Evolutionary conservation across 2,888 invertebrate species (phyloP).

Genomic region (Drosophila dives): DNA sequence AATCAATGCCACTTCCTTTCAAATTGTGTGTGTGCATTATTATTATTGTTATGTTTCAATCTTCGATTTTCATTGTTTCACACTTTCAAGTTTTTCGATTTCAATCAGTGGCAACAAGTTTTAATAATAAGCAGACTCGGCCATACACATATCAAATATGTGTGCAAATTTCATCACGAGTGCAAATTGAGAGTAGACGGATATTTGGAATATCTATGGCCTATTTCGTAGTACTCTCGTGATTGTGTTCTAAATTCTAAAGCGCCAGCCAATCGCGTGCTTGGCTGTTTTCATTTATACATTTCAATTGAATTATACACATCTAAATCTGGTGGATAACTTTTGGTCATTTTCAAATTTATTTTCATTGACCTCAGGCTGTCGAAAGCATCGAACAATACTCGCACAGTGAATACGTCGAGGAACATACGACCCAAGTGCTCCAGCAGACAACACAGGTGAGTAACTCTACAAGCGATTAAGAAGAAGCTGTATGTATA

Average conservation of each 20-base stretch:
- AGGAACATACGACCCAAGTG: conserved; percentile 83
- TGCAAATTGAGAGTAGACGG: conserved; percentile 66
- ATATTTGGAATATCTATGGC: conserved; percentile 10
- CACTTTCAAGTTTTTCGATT: conserved; percentile 60
- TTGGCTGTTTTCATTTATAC: conserved; percentile 32
- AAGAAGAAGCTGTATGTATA: not conserved
- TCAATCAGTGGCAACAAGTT: conserved; percentile 62
- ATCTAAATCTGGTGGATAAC: conserved; percentile 29
- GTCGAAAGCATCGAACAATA: conserved; percentile 85
- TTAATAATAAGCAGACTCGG: conserved; percentile 71
- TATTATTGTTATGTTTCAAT: conserved; percentile 34
- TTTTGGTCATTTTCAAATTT: conserved; percentile 58
- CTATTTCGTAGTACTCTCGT: conserved; percentile 19
- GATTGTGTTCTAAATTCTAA: conserved; percentile 48
- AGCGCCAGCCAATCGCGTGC: conserved; percentile 47
- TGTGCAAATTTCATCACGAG: conserved; percentile 55
- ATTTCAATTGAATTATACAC: conserved; percentile 35
- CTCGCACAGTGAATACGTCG: conserved; percentile 81
- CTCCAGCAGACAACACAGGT: conserved; percentile 83
- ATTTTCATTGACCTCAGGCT: conserved; percentile 82
- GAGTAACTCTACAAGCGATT: conserved; percentile 28
- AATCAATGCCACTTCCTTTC: conserved; percentile 74
- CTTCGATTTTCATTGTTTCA: conserved; percentile 54
- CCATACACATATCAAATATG: conserved; percentile 48
- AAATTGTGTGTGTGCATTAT: conserved; percentile 17